Evolutionary conservation across 1,140 invertebrate genomes (phyloP).

Genomic region (Trachymyrmex cornetzi): DNA sequence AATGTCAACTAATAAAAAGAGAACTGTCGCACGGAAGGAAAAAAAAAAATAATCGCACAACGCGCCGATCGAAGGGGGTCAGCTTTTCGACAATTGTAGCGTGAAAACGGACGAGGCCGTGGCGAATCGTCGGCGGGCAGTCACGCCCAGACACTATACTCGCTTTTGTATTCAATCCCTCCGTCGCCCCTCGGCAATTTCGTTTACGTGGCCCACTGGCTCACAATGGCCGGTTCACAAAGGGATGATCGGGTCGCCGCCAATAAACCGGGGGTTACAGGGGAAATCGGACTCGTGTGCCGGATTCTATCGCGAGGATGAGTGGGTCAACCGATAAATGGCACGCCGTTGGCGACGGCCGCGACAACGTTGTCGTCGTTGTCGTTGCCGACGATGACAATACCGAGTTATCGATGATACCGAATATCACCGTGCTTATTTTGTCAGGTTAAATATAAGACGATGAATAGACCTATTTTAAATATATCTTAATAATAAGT

Average conservation of each 20-base stretch:
- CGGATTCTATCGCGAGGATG: conserved; percentile 81
- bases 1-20: conserved; percentile 8
- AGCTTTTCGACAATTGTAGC: conserved; percentile 79
- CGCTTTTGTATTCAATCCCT: conserved; percentile 83
- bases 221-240: conserved; percentile 81
- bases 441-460: conserved; percentile 1
- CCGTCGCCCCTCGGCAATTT: conserved; percentile 81
- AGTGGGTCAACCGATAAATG: conserved; percentile 82
- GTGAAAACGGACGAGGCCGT: conserved; percentile 81
- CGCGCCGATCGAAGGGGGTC: conserved; percentile 69
- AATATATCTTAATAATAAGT: neutral
- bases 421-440: conserved; percentile 6
- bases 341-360: conserved; percentile 63
- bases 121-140: conserved; percentile 80
- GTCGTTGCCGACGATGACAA: neutral
- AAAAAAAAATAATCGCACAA: conserved; percentile 27
- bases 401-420: neutral
- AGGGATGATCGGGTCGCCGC: conserved; percentile 81
- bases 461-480: neutral
- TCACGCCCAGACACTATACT: conserved; percentile 84
- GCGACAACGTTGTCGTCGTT: conserved; percentile 36
- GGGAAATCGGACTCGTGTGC: conserved; percentile 80
- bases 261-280: conserved; percentile 81
- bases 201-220: conserved; percentile 83
- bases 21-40: neutral